Conservation (phyloP, 1,140 invertebrate genomes). For the Prorops nasuta region DNA sequence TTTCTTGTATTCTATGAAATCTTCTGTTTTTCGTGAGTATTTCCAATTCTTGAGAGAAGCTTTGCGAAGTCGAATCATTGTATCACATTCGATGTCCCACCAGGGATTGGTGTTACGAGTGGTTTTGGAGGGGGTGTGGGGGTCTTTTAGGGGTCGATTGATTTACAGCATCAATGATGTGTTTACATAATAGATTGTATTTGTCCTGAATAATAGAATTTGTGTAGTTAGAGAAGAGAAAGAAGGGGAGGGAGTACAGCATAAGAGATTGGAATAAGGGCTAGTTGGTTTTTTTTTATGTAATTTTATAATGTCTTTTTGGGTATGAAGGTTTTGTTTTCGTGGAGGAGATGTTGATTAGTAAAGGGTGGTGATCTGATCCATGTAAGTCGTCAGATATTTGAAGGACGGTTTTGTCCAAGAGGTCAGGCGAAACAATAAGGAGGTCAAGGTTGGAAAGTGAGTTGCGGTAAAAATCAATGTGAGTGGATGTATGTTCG, state of each 20-base stretch:
- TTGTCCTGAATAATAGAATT: neutral
- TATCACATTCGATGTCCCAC: slow-evolving; percentile 3
- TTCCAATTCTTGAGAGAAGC: slow-evolving; percentile 2
- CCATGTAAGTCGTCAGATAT: slow-evolving; percentile 1
- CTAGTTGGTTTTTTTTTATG: neutral
- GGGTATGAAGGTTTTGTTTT: neutral
- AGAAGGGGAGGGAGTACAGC: neutral
- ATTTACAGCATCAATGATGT: neutral
- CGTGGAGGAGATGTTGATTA: neutral
- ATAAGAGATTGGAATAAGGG: neutral
- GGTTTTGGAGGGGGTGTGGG: neutral
- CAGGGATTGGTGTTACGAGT: neutral
- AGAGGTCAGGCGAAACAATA: too few relatives aligned
- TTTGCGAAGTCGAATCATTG: neutral
- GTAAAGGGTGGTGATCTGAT: neutral
- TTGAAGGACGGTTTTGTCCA: too few relatives aligned
- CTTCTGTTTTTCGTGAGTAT: neutral
- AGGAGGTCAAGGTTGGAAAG: too few relatives aligned
- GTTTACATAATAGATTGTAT: neutral
- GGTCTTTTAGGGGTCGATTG: neutral
- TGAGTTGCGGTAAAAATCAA: too few relatives aligned
- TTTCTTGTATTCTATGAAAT: slow-evolving; percentile 2
- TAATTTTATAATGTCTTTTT: neutral
- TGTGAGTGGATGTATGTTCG: too few relatives aligned
- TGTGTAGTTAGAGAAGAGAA: neutral